Percentiles rank a stretch among this genome's conserved stretches.
phyloP scores from a whole-genome alignment of 2,797 vertebrate species.

The Agapornis canus region DNA sequence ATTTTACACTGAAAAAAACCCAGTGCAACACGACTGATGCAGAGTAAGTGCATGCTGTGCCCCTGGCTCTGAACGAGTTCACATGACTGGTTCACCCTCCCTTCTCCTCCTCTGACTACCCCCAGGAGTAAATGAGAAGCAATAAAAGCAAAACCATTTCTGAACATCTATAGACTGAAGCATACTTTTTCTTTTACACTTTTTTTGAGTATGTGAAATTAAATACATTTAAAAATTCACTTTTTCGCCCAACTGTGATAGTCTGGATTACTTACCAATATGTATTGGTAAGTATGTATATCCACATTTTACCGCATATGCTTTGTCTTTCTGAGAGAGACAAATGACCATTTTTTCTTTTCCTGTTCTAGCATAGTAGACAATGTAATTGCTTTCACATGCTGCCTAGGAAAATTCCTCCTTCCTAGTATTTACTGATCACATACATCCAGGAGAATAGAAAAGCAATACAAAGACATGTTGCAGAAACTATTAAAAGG shows the following conservation, averaged over 20 bases:
- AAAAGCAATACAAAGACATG: not conserved
- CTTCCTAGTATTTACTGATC: not conserved
- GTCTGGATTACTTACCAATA: not conserved
- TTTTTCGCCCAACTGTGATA: fast-evolving
- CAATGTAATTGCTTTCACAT: not conserved
- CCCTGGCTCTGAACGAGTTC: not conserved
- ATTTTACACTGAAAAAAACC: not conserved
- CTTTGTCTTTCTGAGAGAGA: not conserved
- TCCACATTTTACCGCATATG: not conserved
- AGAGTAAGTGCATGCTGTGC: not conserved
- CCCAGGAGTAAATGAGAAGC: not conserved
- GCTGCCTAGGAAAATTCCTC: not conserved
- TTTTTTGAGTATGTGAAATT: not conserved
- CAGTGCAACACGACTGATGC: not conserved
- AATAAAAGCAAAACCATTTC: not conserved
- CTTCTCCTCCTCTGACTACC: not conserved
- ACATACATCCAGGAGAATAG: not conserved
- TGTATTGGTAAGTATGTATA: not conserved
- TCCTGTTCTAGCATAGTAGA: not conserved
- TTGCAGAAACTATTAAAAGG: not conserved
- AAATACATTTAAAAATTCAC: not conserved
- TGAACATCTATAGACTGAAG: not conserved
- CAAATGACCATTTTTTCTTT: not conserved
- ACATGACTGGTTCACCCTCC: not conserved
- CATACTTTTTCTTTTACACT: not conserved